phyloP scores from a whole-genome alignment of 2,888 invertebrate genomes.

The Quadriops clusia region DNA sequence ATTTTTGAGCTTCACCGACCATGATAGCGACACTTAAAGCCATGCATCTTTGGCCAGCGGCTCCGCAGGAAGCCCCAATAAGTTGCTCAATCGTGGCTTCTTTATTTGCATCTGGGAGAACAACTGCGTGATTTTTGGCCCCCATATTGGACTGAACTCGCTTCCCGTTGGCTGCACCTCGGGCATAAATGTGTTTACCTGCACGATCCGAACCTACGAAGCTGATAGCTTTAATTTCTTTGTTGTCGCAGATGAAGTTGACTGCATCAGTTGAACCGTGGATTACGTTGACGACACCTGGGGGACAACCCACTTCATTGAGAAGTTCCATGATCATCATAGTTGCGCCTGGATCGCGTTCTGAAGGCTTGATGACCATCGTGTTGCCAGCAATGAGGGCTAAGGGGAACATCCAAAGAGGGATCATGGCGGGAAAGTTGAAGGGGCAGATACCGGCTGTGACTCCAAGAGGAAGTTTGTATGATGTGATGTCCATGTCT shows the following conservation, averaged over 20 bases:
- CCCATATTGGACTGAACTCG: conserved; percentile 97
- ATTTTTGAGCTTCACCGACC: conserved; percentile 78
- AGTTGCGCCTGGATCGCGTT: conserved; percentile 93
- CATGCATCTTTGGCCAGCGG: conserved; percentile 99
- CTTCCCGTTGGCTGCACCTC: conserved; percentile 81
- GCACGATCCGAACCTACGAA: conserved; percentile 97
- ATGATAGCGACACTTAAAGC: conserved; percentile 90
- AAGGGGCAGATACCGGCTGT: conserved; percentile 95
- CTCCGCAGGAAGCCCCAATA: conserved; percentile 90
- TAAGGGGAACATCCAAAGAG: conserved; percentile 88
- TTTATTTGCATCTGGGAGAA: conserved; percentile 96
- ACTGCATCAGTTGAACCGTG: conserved; percentile 93
- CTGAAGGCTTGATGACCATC: conserved; percentile 90
- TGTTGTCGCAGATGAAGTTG: conserved; percentile 94
- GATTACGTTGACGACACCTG: conserved; percentile 90
- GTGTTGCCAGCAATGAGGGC: conserved; percentile 89
- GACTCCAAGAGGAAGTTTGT: conserved; percentile 85
- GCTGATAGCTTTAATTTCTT: conserved; percentile 91
- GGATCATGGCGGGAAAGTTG: conserved; percentile 99
- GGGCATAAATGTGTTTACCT: conserved; percentile 89
- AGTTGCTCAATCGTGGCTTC: conserved; percentile 89
- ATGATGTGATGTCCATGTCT: conserved; percentile 94
- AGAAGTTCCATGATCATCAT: conserved; percentile 90
- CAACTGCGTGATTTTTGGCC: conserved; percentile 96
- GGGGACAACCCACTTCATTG: conserved; percentile 89